Evolutionary conservation across 2,113 vertebrate genomes (phyloP), one percentile per base, ranked within the genome.

Genomic region (Bufo gargarizans): DNA sequence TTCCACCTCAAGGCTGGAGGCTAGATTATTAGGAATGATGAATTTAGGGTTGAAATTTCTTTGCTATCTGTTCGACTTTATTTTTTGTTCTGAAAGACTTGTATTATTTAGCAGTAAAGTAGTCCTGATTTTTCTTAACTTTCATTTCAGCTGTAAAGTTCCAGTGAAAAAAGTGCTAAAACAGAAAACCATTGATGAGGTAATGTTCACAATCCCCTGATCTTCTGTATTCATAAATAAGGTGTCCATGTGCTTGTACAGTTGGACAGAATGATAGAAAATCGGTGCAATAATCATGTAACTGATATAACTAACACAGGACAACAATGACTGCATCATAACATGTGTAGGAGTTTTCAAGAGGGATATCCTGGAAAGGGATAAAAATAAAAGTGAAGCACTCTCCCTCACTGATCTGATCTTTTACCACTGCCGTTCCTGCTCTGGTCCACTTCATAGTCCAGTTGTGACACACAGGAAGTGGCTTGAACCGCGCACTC

Each of bases 121-220:
- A 2, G 11, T 84, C 11, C 43, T 69, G 20, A 67, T 58, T 3
- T 76, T 43, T 71, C 3, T 61, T 55, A 9, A 1, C 50, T 71
- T 82, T 7, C 17, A 63, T 86, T 91, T 84, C 13, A 98, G 97
- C 91, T 96, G 96, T 91, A 98, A 96, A 92, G 92, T 98, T 1
- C 94, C 90, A 67, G 94, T 98, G 45, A 93, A 93, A 56, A 90
- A 94, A 5, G 95, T 97, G 86, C 95, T 97, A 76, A 95, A 93
- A 45, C 92, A 91, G 50, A 96, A 95, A 86, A 94, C 96, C 72
- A 92, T 94, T 4, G 96, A 98, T 83, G 94, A 96, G 95, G 97
- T 97, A 82, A 77, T 13, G 19, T 1, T 76, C 8, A n/a, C n/a
- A 20, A 10, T 67, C 63, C 19, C 9, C 63, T 67, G 19, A n/a